A percentile compares a stretch with the other conserved stretches of the same genome.
Evolutionary conservation across 2,888 invertebrate species (phyloP).

Genomic region (Salpingus planirostris): DNA sequence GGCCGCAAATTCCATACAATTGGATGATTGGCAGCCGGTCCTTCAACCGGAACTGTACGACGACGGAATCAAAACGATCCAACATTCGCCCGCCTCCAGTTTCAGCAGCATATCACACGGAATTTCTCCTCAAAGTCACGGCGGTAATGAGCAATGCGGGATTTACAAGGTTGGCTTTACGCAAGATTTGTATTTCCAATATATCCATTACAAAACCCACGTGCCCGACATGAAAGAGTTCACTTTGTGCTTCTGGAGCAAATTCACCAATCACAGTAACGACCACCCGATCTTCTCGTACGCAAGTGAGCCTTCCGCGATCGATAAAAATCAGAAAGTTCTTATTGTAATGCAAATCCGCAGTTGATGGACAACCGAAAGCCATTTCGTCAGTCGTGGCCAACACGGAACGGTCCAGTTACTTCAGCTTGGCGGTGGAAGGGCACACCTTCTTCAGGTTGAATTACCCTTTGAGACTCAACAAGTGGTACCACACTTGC

Average conservation of each 20-base stretch:
- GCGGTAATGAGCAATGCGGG: constrained; percentile 40
- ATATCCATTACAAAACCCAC: constrained; percentile 62
- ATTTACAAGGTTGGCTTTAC: constrained; percentile 50
- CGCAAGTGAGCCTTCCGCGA: constrained; percentile 52
- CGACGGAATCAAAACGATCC: constrained; percentile 25
- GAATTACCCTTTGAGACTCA: constrained; percentile 58
- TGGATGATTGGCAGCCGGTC: constrained; percentile 48
- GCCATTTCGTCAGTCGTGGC: constrained; percentile 73
- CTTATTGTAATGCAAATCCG: constrained; percentile 17
- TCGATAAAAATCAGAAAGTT: not conserved
- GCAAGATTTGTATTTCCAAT: constrained; percentile 56
- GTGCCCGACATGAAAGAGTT: constrained; percentile 74
- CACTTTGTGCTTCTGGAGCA: constrained; percentile 75
- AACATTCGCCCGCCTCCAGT: constrained; percentile 7
- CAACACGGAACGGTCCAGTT: constrained; percentile 71
- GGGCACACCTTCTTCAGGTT: constrained; percentile 74
- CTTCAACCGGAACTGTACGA: constrained; percentile 37
- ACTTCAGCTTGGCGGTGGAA: constrained; percentile 71
- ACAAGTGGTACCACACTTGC: constrained; percentile 78
- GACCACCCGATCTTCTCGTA: constrained; percentile 80
- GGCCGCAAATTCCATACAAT: not conserved
- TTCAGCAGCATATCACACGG: constrained; percentile 10
- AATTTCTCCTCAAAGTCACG: constrained; percentile 18
- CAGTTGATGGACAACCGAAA: constrained; percentile 64
- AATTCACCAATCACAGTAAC: constrained; percentile 71